Evolutionary conservation across 2,888 invertebrate genomes (phyloP).

Genomic region (Acanthococcus lagerstroemiae): DNA sequence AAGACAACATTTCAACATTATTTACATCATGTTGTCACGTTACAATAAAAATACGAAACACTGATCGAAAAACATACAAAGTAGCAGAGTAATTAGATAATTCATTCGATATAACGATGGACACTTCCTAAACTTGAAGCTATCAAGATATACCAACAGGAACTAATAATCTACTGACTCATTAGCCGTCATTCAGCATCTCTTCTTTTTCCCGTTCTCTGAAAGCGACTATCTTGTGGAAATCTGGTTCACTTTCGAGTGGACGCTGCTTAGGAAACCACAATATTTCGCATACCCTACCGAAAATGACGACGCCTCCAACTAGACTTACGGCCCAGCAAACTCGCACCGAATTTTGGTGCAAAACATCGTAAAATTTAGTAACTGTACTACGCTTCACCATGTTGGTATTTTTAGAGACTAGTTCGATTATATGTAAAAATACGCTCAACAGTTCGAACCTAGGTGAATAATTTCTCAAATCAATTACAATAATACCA

Average conservation of each 20-base stretch:
- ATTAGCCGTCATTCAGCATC: neutral
- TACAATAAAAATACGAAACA: too few relatives aligned
- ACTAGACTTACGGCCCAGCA: neutral
- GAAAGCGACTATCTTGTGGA: neutral
- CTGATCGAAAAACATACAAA: neutral
- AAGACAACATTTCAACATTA: too few relatives aligned
- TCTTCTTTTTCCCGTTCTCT: neutral
- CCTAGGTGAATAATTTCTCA: too few relatives aligned
- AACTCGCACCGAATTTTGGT: neutral
- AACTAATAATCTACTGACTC: neutral
- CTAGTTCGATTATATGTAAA: too few relatives aligned
- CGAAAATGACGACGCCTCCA: neutral
- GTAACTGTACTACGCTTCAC: neutral
- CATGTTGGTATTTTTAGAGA: too few relatives aligned
- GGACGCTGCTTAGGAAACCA: neutral
- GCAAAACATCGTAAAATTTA: neutral
- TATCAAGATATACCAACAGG: too few relatives aligned
- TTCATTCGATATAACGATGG: too few relatives aligned
- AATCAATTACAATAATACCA: too few relatives aligned
- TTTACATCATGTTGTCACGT: too few relatives aligned
- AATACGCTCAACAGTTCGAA: too few relatives aligned
- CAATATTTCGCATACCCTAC: neutral
- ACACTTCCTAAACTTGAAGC: too few relatives aligned
- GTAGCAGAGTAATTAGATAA: too few relatives aligned
- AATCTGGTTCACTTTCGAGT: neutral